Base-by-base conservation (phyloP, 2,888 invertebrate genomes). In the Patella caerulea region DNA sequence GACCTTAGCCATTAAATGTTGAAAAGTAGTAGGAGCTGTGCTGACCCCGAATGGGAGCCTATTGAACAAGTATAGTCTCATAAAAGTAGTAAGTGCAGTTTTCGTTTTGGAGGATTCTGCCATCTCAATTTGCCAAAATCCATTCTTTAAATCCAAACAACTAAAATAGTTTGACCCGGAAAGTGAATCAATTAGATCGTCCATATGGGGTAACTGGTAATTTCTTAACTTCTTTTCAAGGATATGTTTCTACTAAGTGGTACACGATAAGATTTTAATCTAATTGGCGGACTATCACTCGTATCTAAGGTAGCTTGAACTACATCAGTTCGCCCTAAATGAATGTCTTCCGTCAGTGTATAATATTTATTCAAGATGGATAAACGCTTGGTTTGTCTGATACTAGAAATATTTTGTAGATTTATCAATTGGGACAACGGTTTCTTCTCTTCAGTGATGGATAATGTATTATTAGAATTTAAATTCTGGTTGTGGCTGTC, bases 1-100 rank as follows among this genome's bases (percentile, higher is more conserved):
- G 19, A 77, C 65, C n/a, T 19, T 73, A 19, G 73, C 77, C 77
- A 77, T 77, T 11, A 77, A 54, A 24, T 55, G 24, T 34, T 34
- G 34, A 34, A 34, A 34, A 34, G 4, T 34, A 4, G 34, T 3
- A 29, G 34, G 34, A 0, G 34, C 55, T 12, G 55, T 73, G 14
- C 56, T 54, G 4, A 77, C 52, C 19, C 77, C 77, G 2, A 69
- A 65, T 19, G 77, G 73, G 1, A 72, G 14, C 17, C 71, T 29
- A 11, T 59, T 56, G 19, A 45, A 77, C 29, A 53, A 52, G 65
- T 65, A 73, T 17, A 73, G 19, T 1, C 72, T 59, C 19, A 24
- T 52, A 11, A 24, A 19, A 59, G 54, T 45, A 0, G 65, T 56
- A 65, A 77, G 73, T 0, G 77, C 72, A 14, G 77, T 77, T 34